phyloP scores from a whole-genome alignment of 2,888 invertebrate genomes.

The Phymatocera aterrima region DNA sequence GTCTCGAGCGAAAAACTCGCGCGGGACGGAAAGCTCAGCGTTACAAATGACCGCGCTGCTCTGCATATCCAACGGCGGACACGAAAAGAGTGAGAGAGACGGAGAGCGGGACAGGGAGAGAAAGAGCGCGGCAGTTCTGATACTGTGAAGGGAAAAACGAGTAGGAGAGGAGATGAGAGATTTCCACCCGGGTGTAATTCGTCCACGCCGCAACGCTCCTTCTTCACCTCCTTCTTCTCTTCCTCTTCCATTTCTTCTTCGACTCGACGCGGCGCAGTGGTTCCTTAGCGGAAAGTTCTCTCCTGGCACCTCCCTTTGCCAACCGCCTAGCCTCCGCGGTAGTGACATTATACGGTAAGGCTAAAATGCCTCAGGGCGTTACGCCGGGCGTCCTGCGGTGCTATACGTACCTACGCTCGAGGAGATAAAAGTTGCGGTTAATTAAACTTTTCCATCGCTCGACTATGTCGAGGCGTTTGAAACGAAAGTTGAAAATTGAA shows the following conservation, averaged over 20 bases:
- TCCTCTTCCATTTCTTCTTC: neutral
- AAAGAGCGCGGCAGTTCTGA: constrained; percentile 46
- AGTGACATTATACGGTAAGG: constrained; percentile 43
- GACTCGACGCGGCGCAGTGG: neutral
- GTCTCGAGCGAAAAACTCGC: constrained; percentile 59
- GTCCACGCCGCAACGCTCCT: constrained; percentile 39
- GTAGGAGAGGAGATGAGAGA: constrained; percentile 49
- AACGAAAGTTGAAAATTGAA: constrained; percentile 44
- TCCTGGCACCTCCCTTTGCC: neutral
- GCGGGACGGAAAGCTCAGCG: constrained; percentile 62
- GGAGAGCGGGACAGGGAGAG: constrained; percentile 39
- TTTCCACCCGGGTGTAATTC: constrained; percentile 37
- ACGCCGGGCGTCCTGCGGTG: neutral
- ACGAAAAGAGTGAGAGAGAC: constrained; percentile 13
- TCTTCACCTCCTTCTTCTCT: constrained; percentile 26
- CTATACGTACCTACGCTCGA: no score
- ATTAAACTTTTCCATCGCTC: constrained; percentile 44
- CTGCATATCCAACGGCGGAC: constrained; percentile 66
- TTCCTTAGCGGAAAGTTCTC: constrained; percentile 11
- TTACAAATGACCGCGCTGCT: constrained; percentile 69
- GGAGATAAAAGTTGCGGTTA: constrained; percentile 47
- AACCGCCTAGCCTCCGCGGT: neutral
- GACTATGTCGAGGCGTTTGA: neutral
- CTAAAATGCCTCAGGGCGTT: constrained; percentile 27
- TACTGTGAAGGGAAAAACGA: constrained; percentile 50